Evolutionary conservation across 2,888 invertebrate genomes (phyloP).

Genomic region (Drosophila ustulata): DNA sequence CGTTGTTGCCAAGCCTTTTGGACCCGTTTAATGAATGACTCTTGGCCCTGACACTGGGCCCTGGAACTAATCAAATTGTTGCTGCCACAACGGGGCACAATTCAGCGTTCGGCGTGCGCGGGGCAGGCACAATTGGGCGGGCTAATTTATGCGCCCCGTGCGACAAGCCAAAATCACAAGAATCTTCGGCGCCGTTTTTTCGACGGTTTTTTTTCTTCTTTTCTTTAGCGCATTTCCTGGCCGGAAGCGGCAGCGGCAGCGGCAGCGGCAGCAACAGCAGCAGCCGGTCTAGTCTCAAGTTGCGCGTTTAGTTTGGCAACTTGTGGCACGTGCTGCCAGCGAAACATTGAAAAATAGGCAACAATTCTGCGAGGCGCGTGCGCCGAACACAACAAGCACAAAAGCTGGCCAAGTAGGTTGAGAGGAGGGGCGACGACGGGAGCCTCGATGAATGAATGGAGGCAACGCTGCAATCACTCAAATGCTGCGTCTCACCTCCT

Average conservation of each 20-base stretch:
- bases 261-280: neutral
- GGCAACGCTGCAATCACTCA: slow-evolving; percentile 47
- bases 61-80: slow-evolving; percentile 66
- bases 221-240: slow-evolving; percentile 61
- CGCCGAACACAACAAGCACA: slow-evolving; percentile 40
- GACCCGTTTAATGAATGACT: slow-evolving; percentile 70
- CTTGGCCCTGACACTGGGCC: slow-evolving; percentile 48
- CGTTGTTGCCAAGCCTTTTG: slow-evolving; percentile 49
- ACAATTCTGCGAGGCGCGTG: slow-evolving; percentile 62
- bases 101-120: neutral
- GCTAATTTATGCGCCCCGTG: slow-evolving; percentile 69
- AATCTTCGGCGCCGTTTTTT: slow-evolving; percentile 9
- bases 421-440: neutral
- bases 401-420: neutral
- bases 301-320: slow-evolving; percentile 43
- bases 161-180: slow-evolving; percentile 6
- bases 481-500: slow-evolving; percentile 15
- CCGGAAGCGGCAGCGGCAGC: slow-evolving; percentile 32
- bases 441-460: slow-evolving; percentile 25
- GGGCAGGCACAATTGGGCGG: slow-evolving; percentile 6
- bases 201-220: slow-evolving; percentile 6
- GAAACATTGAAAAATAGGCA: slow-evolving; percentile 43
- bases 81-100: slow-evolving; percentile 9
- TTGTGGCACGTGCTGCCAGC: slow-evolving; percentile 67
- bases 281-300: slow-evolving; percentile 53